These are phyloP conservation scores for Pogonocichla stellata DNA, from an alignment of 2,113 vertebrate species.

Conservation along the genomic window DNA sequence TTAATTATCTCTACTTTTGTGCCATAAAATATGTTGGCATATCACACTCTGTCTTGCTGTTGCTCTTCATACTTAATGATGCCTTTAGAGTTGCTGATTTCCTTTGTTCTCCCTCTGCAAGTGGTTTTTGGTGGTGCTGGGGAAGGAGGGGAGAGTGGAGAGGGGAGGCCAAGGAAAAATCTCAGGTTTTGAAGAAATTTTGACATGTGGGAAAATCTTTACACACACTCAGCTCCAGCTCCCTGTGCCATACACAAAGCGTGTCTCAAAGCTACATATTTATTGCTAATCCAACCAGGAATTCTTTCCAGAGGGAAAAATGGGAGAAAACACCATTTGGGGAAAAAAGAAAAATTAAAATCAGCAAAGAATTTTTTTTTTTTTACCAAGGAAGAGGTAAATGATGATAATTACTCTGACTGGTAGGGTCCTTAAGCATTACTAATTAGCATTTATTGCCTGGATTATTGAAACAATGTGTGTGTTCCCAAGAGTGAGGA, in stretches of 20 bases:
- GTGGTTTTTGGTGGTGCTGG: slow-evolving; percentile 61
- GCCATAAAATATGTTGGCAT: slow-evolving; percentile 74
- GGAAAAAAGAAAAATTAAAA: neutral
- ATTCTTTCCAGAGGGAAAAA: neutral
- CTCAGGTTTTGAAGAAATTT: neutral
- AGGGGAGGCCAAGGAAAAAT: slow-evolving; percentile 5
- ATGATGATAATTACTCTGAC: slow-evolving; percentile 80
- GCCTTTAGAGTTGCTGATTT: slow-evolving; percentile 69
- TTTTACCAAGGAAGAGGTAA: slow-evolving; percentile 78
- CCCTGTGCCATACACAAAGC: neutral
- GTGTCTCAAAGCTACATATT: accelerated
- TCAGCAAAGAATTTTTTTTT: slow-evolving; percentile 52
- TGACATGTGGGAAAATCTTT: neutral
- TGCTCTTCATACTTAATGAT: slow-evolving; percentile 70
- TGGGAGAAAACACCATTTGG: neutral
- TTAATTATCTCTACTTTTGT: slow-evolving; percentile 77
- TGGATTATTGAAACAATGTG: slow-evolving; percentile 82
- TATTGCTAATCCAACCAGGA: neutral
- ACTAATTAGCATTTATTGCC: slow-evolving; percentile 85
- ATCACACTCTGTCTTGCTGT: slow-evolving; percentile 68
- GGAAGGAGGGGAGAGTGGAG: neutral
- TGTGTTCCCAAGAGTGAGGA: slow-evolving; percentile 70
- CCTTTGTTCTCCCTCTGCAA: slow-evolving; percentile 79
- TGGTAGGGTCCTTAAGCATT: slow-evolving; percentile 79
- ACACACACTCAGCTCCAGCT: neutral